Conservation (phyloP, 2,797 vertebrate species). For the Novumbra hubbsi region DNA sequence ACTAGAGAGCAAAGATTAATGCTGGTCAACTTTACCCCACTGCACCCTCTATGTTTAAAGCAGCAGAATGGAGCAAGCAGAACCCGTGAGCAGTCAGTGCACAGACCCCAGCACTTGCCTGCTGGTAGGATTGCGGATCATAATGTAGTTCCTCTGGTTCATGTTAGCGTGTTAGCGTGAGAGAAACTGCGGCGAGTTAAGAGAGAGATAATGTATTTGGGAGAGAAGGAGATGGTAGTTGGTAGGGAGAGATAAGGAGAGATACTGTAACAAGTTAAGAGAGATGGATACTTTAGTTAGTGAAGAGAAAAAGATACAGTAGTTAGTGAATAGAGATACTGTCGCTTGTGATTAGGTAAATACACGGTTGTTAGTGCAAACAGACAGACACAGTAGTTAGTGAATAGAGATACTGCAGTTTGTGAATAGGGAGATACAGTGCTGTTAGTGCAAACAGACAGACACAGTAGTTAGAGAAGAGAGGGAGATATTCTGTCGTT, state of each 20-base stretch:
- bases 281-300: background rate
- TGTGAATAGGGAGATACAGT: background rate
- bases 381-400: background rate
- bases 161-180: slow-evolving; percentile 3
- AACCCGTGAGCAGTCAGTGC: background rate
- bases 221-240: background rate
- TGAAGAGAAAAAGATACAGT: background rate
- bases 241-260: background rate
- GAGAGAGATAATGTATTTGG: background rate
- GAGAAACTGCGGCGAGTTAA: background rate
- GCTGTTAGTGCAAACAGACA: background rate
- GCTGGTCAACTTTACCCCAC: background rate
- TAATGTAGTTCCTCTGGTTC: slow-evolving; percentile 22
- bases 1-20: background rate
- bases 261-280: background rate
- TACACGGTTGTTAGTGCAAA: background rate
- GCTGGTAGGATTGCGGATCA: slow-evolving; percentile 1
- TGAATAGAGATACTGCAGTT: background rate
- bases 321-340: background rate
- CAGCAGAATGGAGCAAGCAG: background rate
- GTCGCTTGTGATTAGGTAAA: background rate
- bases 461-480: background rate
- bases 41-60: background rate
- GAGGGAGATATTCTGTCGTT: background rate
- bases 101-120: background rate